Conservation (phyloP, 2,888 invertebrate genomes). For the Torymus aiolomorphi region DNA sequence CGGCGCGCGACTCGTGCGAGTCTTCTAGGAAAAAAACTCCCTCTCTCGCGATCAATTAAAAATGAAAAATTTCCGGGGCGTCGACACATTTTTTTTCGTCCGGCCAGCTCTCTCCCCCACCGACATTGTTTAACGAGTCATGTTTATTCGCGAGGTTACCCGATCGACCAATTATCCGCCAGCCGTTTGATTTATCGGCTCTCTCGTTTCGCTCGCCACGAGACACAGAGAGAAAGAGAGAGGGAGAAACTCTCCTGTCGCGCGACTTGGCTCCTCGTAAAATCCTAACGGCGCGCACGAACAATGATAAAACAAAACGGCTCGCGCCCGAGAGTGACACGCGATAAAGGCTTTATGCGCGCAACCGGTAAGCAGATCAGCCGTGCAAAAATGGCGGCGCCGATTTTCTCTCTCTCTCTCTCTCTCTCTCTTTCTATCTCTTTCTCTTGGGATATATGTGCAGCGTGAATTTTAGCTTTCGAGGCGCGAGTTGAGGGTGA, state of each 20-base stretch:
- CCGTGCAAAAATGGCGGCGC: too few relatives aligned
- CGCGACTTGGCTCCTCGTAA: slow-evolving; percentile 44
- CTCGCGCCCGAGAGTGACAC: slow-evolving; percentile 18
- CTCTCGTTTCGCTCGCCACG: slow-evolving; percentile 48
- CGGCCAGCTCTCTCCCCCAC: background rate
- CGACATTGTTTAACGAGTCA: slow-evolving; percentile 51
- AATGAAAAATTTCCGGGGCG: slow-evolving; percentile 31
- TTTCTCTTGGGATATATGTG: too few relatives aligned
- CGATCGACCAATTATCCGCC: slow-evolving; percentile 63
- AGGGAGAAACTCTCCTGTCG: slow-evolving; percentile 8
- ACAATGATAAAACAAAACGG: slow-evolving; percentile 53
- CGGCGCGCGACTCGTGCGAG: background rate
- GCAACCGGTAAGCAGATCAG: too few relatives aligned
- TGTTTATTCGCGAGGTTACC: slow-evolving; percentile 59
- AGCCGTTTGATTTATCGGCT: slow-evolving; percentile 62
- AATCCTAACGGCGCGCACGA: slow-evolving; percentile 46
- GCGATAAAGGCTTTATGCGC: background rate
- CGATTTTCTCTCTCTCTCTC: too few relatives aligned
- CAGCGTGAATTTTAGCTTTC: too few relatives aligned
- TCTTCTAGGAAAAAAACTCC: background rate
- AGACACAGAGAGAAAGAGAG: too few relatives aligned
- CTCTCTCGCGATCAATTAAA: slow-evolving; percentile 32
- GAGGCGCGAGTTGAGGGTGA: background rate
- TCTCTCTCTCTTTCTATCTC: too few relatives aligned
- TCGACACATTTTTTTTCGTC: slow-evolving; percentile 10